Evolutionary conservation across 1,140 invertebrate species (phyloP).

Genomic region (Zaprionus taronus): DNA sequence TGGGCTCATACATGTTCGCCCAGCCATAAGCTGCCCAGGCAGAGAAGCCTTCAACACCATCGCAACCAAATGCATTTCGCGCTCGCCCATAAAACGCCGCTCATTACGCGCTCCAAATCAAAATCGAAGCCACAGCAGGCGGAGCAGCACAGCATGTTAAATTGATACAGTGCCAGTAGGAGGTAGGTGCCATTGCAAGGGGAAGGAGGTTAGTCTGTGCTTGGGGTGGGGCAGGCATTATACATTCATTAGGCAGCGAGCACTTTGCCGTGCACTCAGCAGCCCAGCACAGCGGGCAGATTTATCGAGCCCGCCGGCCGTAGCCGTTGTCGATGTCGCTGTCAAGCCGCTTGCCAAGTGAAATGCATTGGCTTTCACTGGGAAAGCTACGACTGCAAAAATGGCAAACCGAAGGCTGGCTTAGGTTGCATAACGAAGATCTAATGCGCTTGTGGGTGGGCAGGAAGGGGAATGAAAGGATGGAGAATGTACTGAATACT

Average conservation of each 20-base stretch:
- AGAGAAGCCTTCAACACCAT: background rate
- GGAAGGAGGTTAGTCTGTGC: conserved; percentile 4
- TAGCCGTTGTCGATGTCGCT: conserved; percentile 23
- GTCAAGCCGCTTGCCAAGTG: conserved; percentile 16
- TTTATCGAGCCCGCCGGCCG: conserved; percentile 52
- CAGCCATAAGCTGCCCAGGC: conserved; percentile 17
- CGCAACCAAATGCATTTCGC: conserved; percentile 54
- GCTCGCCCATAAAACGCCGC: conserved; percentile 63
- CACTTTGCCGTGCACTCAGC: conserved; percentile 64
- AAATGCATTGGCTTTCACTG: conserved; percentile 9
- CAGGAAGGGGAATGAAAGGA: background rate
- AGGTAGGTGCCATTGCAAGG: background rate
- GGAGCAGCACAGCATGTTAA: conserved; percentile 48
- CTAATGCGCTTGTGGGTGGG: background rate
- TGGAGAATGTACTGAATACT: too few relatives aligned
- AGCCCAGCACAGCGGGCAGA: conserved; percentile 42
- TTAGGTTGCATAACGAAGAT: conserved; percentile 1
- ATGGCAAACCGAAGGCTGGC: background rate
- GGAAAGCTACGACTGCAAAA: conserved; percentile 31
- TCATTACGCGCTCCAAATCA: conserved; percentile 75
- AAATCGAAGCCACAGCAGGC: conserved; percentile 68
- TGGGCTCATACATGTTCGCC: conserved; percentile 56
- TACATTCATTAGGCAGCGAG: conserved; percentile 74
- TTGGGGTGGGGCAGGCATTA: conserved; percentile 43
- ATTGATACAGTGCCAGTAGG: conserved; percentile 63